Percentiles rank a stretch among this genome's conserved stretches.
Conservation (phyloP, 2,888 invertebrate species). For the Deilephila porcellus region DNA sequence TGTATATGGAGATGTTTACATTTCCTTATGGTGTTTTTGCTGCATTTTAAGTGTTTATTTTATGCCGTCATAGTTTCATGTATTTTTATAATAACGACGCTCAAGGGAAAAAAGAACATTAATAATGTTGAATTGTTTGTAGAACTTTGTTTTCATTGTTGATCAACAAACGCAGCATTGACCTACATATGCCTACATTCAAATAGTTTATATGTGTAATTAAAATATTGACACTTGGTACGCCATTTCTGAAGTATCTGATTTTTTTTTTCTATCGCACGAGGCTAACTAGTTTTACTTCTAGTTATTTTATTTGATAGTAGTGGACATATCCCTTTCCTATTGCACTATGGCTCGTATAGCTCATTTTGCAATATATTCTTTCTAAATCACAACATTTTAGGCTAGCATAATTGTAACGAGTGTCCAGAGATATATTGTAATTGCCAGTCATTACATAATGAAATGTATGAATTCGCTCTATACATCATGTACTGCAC, state of each 20-base stretch:
- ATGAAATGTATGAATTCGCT: too few relatives aligned
- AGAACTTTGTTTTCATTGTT: slow-evolving; percentile 9
- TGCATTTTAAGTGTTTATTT: not conserved
- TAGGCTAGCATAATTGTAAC: too few relatives aligned
- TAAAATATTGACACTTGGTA: not conserved
- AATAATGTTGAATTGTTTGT: slow-evolving; percentile 2
- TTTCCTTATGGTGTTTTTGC: slow-evolving; percentile 13
- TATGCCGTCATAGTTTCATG: not conserved
- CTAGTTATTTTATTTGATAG: too few relatives aligned
- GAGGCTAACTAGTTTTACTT: too few relatives aligned
- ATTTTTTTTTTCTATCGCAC: not conserved
- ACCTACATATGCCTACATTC: not conserved
- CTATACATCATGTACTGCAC: too few relatives aligned
- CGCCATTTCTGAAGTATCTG: not conserved
- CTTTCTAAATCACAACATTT: too few relatives aligned
- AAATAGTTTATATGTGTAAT: not conserved
- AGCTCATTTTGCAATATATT: too few relatives aligned
- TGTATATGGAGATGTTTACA: slow-evolving; percentile 5
- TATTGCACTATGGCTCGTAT: too few relatives aligned
- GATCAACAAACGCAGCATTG: slow-evolving; percentile 16
- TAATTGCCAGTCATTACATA: too few relatives aligned
- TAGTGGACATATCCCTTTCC: too few relatives aligned
- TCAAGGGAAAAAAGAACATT: not conserved
- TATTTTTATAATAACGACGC: slow-evolving; percentile 1
- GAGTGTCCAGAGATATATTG: too few relatives aligned